Evolutionary conservation across 2,797 vertebrate genomes (phyloP), one percentile per base, ranked within the genome.

Genomic region (Harpagifer antarcticus): DNA sequence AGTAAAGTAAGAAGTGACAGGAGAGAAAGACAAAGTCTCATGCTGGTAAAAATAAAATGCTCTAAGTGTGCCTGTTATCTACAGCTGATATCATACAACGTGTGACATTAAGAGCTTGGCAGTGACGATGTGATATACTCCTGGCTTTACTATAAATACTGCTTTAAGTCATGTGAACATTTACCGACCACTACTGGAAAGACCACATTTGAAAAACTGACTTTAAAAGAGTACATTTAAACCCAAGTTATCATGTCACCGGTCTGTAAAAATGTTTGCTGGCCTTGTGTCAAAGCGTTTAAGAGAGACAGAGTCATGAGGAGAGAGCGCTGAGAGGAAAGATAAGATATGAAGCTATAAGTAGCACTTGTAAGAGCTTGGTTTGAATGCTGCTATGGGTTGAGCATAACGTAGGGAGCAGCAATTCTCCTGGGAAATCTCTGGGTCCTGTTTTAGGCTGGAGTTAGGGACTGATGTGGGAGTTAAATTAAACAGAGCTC

Each of bases 271-370:
- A 2, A 11, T 23, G 3, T 60, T 19, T 54, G 16, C 17, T 59
- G 20, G 23, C 40, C 15, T 50, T 49, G 33, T 33, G 23, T 9
- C 9, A 43, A 50, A 60, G 16, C 40, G 17, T 42, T 19, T 12
- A 40, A 52, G 63, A 8, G 33, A 58, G 43, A 64, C 33, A 50
- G 7, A 76, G 49, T 43, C 19, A 11, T 14, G 56, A 71, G 27
- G 50, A 43, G 60, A 59, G 63, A 16, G 87, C 79, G 88, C 65
- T 78, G 87, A 91, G 71, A 88, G 85, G 52, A 43, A 53, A 55
- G 90, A 92, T 92, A 88, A 94, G 92, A 93, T 91, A 89, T 57
- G 72, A 72, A 78, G 76, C 87, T 90, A 88, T 89, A 87, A 89
- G 90, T 74, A 89, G 89, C 53, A 27, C 78, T 61, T 76, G 20